Conservation (phyloP, 1,140 invertebrate genomes). For the Vanessa atalanta region DNA sequence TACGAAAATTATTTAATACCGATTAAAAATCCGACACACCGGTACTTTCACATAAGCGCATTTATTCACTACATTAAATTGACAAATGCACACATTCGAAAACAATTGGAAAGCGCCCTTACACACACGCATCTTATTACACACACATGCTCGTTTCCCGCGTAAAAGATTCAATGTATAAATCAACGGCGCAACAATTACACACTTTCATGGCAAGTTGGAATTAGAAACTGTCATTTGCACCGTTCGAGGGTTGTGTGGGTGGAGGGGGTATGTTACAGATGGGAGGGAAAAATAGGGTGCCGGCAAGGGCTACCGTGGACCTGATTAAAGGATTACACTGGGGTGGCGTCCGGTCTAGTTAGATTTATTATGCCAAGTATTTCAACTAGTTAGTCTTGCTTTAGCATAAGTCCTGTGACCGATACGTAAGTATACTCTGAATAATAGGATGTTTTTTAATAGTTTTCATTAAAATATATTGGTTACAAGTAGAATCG, state of each 20-base stretch:
- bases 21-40: constrained; percentile 20
- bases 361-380: constrained; percentile 78
- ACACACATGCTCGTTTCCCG: constrained; percentile 53
- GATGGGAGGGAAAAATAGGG: constrained; percentile 77
- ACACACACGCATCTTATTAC: constrained; percentile 45
- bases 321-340: constrained; percentile 80
- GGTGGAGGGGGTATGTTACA: constrained; percentile 53
- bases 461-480: background rate
- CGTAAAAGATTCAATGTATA: constrained; percentile 71
- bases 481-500: too few species aligned
- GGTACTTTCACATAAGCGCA: constrained; percentile 20
- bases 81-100: constrained; percentile 55
- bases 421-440: constrained; percentile 4
- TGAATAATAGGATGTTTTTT: background rate
- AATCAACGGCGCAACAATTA: constrained; percentile 79
- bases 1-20: constrained; percentile 1
- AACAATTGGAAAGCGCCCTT: constrained; percentile 42
- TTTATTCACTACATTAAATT: constrained; percentile 46
- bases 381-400: constrained; percentile 75
- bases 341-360: constrained; percentile 72
- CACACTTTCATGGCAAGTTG: constrained; percentile 81
- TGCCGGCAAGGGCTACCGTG: constrained; percentile 73
- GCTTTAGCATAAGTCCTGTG: constrained; percentile 28
- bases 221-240: constrained; percentile 82
- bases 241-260: constrained; percentile 71